A percentile compares a stretch with the other conserved stretches of the same genome.
Conservation (phyloP, 2,797 vertebrate genomes). For the Lepus townsendii region DNA sequence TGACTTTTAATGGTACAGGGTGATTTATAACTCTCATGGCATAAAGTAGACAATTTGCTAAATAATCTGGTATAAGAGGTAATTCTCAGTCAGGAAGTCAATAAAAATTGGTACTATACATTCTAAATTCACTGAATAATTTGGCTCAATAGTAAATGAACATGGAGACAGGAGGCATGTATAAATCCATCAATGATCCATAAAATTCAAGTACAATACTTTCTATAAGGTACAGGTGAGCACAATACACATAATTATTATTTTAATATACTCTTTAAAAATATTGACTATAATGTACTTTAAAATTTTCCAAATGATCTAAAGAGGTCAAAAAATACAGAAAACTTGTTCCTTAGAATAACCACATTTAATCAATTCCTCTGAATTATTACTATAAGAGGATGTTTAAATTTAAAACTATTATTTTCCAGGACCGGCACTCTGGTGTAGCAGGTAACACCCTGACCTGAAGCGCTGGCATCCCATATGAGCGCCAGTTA, state of each 20-base stretch:
- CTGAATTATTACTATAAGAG: not conserved
- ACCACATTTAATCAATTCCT: not conserved
- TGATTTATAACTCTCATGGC: not conserved
- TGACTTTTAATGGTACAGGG: not conserved
- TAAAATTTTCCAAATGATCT: not conserved
- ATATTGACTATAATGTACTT: not conserved
- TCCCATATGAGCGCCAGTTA: too few relatives aligned
- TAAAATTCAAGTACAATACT: not conserved
- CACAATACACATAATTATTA: not conserved
- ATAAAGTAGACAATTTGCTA: not conserved
- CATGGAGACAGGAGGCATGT: not conserved
- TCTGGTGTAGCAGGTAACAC: too few relatives aligned
- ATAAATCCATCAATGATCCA: not conserved
- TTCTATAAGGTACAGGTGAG: not conserved
- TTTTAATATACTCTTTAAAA: not conserved
- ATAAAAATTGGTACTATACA: not conserved
- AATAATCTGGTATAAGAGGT: rapidly evolving
- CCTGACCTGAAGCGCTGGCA: too few relatives aligned
- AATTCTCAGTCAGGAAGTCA: not conserved
- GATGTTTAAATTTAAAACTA: too few relatives aligned
- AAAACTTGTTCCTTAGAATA: not conserved
- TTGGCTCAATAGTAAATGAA: not conserved
- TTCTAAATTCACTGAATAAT: not conserved
- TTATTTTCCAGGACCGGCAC: too few relatives aligned
- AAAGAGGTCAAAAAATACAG: not conserved